phyloP scores from a whole-genome alignment of 2,113 vertebrate species.

The Rhinogobius similis region DNA sequence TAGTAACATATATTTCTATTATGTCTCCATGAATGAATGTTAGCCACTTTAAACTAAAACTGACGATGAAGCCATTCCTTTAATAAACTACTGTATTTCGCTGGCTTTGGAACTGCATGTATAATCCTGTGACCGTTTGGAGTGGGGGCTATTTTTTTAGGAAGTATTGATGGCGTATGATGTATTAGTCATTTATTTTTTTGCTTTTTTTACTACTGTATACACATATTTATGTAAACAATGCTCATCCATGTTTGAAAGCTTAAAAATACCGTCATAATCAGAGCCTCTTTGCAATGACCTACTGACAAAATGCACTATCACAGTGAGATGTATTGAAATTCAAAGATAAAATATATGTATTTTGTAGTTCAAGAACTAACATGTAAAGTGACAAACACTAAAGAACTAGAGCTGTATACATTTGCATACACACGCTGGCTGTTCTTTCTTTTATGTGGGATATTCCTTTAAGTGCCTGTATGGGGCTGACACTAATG shows the following conservation, averaged over 20 bases:
- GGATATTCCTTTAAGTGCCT: constrained; percentile 54
- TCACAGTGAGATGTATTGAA: constrained; percentile 30
- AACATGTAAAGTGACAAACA: constrained; percentile 31
- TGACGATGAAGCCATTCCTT: background rate
- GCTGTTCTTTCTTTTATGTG: constrained; percentile 20
- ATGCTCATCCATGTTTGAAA: background rate
- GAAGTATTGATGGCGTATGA: background rate
- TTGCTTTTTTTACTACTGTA: background rate
- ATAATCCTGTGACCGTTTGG: background rate
- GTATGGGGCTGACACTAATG: constrained; percentile 59
- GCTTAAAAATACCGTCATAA: background rate
- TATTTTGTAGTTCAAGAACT: constrained; percentile 6
- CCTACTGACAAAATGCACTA: constrained; percentile 12
- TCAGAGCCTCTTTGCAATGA: background rate
- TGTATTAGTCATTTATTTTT: background rate
- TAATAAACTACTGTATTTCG: background rate
- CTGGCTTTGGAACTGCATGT: background rate
- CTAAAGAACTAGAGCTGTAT: constrained; percentile 28
- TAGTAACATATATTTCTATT: no score
- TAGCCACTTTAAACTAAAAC: background rate
- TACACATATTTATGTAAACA: background rate
- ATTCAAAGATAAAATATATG: constrained; percentile 2
- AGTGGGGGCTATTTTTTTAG: no score
- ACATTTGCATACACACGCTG: constrained; percentile 44
- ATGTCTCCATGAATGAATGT: no score